Percentiles rank a stretch among this genome's conserved stretches.
phyloP scores from a whole-genome alignment of 2,888 invertebrate genomes.

The Drosophila niveifrons region DNA sequence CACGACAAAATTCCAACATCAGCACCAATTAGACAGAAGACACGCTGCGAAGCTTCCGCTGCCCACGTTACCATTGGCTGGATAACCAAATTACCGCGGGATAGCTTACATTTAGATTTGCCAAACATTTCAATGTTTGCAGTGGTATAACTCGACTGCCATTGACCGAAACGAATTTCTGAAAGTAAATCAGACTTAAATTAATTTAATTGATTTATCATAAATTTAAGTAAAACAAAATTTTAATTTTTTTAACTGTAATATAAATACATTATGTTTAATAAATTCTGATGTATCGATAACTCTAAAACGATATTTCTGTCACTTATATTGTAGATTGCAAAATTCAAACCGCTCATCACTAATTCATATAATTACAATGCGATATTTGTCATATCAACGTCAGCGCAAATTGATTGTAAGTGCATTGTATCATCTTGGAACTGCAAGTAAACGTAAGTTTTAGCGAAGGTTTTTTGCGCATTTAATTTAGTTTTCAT shows the following conservation, averaged over 20 bases:
- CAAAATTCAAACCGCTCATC: constrained; percentile 22
- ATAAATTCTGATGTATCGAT: constrained; percentile 23
- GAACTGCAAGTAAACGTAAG: constrained; percentile 39
- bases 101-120: too few species aligned
- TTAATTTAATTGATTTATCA: background rate
- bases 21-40: too few species aligned
- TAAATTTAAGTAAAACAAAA: too few species aligned
- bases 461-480: background rate
- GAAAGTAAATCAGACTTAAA: too few species aligned
- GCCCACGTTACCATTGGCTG: too few species aligned
- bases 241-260: too few species aligned
- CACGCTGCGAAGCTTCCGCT: too few species aligned
- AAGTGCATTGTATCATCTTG: constrained; percentile 41
- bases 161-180: too few species aligned
- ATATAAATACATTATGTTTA: background rate
- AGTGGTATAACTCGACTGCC: too few species aligned
- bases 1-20: too few species aligned
- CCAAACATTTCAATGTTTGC: too few species aligned
- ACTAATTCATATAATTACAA: constrained; percentile 40
- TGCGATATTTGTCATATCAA: constrained; percentile 55
- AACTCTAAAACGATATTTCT: constrained; percentile 29
- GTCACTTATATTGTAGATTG: background rate
- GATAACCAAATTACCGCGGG: too few species aligned
- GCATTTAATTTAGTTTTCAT: background rate
- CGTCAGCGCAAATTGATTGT: constrained; percentile 50